Evolutionary conservation across 2,797 vertebrate species (phyloP), one percentile per base, ranked within the genome.

Genomic region (Oreonectes daqikongensis): DNA sequence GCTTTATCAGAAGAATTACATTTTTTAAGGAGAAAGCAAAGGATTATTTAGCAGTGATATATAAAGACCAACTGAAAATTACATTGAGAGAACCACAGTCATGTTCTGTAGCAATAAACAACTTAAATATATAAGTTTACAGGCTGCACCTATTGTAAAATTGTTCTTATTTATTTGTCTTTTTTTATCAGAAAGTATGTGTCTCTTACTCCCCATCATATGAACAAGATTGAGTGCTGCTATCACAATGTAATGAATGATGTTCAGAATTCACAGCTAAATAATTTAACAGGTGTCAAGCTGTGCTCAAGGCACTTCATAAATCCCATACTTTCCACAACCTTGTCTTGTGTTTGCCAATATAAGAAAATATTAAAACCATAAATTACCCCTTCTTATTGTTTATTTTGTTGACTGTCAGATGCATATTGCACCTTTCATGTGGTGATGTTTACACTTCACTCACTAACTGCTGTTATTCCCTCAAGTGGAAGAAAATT

Each of bases 381-480:
- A 30, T 17, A 57, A 26, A 57, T 57, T 14, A 57, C 24, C 1
- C 14, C 3, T 9, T 28, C 10, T 12, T 55, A 24, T 55, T 5
- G 11, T 26, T 55, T 57, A 57, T 26, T 26, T 55, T 26, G 48
- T 18, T 50, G n/a, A 48, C 15, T 48, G 15, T 48, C 44, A 17
- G 15, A 17, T 20, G 46, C 46, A 50, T 20, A 50, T 50, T 50
- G 18, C 17, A 50, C 46, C 72, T 66, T 88, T 90, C 87, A 90
- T 87, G 85, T 85, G 70, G 40, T 79, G 72, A 82, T 88, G 83
- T 87, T 88, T 90, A 77, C 65, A 79, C 81, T 81, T 84, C 78
- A 69, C 44, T 72, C 80, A 85, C 75, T 66, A 66, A 57, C 82
- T 73, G 74, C 66, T 77, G 73, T 81, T 82, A 78, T 73, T 79